A percentile compares a stretch with the other conserved stretches of the same genome.
These are phyloP conservation scores for Eciton burchellii DNA, from an alignment of 1,140 invertebrate species.

Conservation along the genomic window DNA sequence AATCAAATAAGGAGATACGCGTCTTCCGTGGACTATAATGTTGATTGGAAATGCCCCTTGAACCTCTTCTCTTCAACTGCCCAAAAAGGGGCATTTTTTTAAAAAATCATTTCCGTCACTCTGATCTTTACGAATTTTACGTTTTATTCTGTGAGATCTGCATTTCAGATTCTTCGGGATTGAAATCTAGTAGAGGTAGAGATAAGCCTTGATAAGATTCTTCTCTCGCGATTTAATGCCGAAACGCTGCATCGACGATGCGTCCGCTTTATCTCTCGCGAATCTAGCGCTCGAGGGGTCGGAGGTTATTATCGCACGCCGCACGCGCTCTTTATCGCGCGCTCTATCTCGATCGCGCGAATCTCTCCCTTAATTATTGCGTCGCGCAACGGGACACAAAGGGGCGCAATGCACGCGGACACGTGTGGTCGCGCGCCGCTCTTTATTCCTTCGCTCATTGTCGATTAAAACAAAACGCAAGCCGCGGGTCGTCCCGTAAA, in stretches of 20 bases:
- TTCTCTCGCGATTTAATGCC: neutral
- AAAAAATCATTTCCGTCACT: neutral
- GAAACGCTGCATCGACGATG: neutral
- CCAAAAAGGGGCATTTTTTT: too few relatives aligned
- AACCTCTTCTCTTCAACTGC: too few relatives aligned
- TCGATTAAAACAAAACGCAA: constrained; percentile 80
- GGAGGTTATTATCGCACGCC: constrained; percentile 38
- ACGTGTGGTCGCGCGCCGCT: constrained; percentile 76
- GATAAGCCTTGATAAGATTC: neutral
- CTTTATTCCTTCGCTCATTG: constrained; percentile 71
- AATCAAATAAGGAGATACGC: neutral
- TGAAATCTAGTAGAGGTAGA: neutral
- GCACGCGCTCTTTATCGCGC: constrained; percentile 60
- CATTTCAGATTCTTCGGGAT: too few relatives aligned
- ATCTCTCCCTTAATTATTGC: constrained; percentile 82
- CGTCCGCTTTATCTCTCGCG: constrained; percentile 1
- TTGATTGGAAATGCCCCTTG: too few relatives aligned
- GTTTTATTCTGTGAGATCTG: neutral
- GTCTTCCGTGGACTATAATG: neutral
- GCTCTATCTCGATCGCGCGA: constrained; percentile 76
- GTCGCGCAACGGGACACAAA: constrained; percentile 72
- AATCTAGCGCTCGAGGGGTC: constrained; percentile 11
- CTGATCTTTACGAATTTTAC: neutral
- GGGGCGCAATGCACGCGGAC: constrained; percentile 71
- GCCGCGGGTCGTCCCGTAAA: constrained; percentile 67